These are phyloP conservation scores for Ivindomyrus marchei DNA, from an alignment of 2,113 vertebrate species.

Conservation along the genomic window DNA sequence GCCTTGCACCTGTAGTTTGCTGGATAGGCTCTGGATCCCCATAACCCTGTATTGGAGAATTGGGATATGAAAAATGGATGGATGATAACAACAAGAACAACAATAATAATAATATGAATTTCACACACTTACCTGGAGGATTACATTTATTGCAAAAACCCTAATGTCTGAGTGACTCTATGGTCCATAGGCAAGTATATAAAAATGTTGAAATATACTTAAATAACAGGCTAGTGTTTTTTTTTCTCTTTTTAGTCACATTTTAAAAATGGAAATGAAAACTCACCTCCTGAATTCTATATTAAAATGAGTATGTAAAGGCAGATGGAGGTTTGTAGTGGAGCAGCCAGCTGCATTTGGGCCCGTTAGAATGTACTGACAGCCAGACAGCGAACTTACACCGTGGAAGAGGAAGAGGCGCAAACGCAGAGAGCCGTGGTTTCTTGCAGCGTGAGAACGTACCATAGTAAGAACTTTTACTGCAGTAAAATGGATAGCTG, in stretches of 20 bases:
- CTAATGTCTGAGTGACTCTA: background rate
- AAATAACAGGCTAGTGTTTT: background rate
- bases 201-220: background rate
- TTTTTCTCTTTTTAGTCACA: background rate
- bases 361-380: background rate
- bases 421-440: background rate
- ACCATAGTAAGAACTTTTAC: background rate
- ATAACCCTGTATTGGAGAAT: background rate
- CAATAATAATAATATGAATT: background rate
- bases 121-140: background rate
- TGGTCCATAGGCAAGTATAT: background rate
- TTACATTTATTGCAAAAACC: background rate
- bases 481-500: background rate
- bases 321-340: background rate
- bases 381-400: background rate
- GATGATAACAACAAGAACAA: background rate
- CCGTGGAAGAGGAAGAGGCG: background rate
- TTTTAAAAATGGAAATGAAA: background rate
- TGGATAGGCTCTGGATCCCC: background rate
- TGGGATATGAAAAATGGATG: background rate
- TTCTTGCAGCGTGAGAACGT: background rate
- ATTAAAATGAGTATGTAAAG: background rate
- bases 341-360: background rate
- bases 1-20: background rate
- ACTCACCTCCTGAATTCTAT: background rate